phyloP scores from a whole-genome alignment of 2,888 invertebrate species.

The Nasonovia ribisnigri region DNA sequence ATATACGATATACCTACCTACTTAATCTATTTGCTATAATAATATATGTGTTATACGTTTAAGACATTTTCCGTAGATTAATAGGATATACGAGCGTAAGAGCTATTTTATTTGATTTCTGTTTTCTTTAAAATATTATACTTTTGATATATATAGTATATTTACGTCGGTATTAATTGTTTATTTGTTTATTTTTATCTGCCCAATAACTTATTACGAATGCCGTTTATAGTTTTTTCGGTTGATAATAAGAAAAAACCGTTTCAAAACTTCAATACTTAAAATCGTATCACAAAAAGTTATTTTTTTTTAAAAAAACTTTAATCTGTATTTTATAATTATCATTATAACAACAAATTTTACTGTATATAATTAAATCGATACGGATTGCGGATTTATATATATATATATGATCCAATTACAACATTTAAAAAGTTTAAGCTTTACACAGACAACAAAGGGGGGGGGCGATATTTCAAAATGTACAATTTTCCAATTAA shows the following conservation, averaged over 20 bases:
- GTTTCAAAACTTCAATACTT: background rate
- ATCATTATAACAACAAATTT: background rate
- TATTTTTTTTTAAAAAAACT: background rate
- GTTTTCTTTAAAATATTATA: background rate
- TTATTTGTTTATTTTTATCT: no score
- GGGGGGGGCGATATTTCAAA: background rate
- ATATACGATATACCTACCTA: background rate
- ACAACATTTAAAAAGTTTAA: background rate
- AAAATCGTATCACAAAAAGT: background rate
- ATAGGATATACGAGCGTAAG: background rate
- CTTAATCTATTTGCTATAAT: background rate
- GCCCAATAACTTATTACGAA: background rate
- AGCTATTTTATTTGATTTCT: background rate
- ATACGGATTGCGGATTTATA: no score
- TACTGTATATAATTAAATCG: no score
- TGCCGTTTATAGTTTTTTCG: background rate
- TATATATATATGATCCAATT: background rate
- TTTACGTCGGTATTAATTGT: background rate
- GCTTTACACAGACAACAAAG: background rate
- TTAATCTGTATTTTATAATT: background rate
- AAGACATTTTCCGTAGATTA: background rate
- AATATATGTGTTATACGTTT: background rate
- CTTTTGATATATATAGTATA: background rate
- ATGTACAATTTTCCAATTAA: background rate
- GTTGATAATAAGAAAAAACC: background rate